Conservation (phyloP, 2,888 invertebrate species). For the Candidula unifasciata region DNA sequence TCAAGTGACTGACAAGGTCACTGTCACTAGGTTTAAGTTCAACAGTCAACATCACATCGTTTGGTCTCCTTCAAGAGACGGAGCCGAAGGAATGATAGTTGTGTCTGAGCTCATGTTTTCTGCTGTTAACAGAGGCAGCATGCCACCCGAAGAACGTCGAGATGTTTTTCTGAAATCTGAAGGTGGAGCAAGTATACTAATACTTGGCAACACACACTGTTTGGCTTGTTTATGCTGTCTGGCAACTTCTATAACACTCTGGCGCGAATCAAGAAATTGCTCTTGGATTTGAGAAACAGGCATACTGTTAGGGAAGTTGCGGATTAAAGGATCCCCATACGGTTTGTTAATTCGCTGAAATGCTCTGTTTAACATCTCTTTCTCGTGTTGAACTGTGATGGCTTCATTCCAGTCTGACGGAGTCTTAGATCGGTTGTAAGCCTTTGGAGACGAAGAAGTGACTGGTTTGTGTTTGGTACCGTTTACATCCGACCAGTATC, state of each 20-base stretch:
- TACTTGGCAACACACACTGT: conserved; percentile 29
- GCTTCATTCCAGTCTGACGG: conserved; percentile 27
- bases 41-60: no score
- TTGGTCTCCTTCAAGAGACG: background rate
- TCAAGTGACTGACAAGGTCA: no score
- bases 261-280: conserved; percentile 21
- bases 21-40: no score
- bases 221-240: conserved; percentile 29
- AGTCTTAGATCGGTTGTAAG: conserved; percentile 19
- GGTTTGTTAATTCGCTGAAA: conserved; percentile 38
- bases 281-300: background rate
- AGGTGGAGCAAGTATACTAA: conserved; percentile 42
- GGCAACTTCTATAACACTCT: conserved; percentile 29
- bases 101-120: background rate
- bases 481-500: conserved; percentile 25
- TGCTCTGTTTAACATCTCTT: conserved; percentile 44
- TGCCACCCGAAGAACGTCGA: conserved; percentile 2
- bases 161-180: background rate
- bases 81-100: background rate
- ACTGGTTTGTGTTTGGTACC: background rate
- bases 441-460: background rate
- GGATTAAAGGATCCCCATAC: conserved; percentile 17
- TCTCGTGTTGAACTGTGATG: conserved; percentile 32
- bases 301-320: background rate
- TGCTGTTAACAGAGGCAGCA: conserved; percentile 10